Base-by-base conservation (phyloP, 2,113 vertebrate genomes). In the Montifringilla adamsi region DNA sequence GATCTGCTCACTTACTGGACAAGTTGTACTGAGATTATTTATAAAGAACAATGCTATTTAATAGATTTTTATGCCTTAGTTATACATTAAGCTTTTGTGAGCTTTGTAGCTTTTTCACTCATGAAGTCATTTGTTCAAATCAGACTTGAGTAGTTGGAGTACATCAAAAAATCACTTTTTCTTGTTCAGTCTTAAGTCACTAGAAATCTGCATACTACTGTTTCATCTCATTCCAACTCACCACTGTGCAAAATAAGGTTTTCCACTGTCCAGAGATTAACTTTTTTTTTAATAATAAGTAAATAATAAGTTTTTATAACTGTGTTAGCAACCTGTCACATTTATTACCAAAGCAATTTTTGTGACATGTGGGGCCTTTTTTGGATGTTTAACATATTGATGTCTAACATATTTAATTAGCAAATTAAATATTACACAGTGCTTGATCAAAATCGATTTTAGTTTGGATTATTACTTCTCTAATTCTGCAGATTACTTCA, bases 391-490 rank as follows among this genome's bases (percentile, higher is more conserved):
- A 69, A 28, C 30, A 44, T 20, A 41, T 6, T 49, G 10, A 33
- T 46, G 3, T 44, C 23, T 63, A 53, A 37, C 13, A 44, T 53
- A 37, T 67, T 76, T 33, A 80, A 41, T 31, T 68, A 63, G 10
- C 0, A 77, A 77, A 59, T 66, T 7, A 59, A 78, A 47, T 84
- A 72, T 39, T 58, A 27, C 14, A 58, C 3, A 30, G 3, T 55
- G 3, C 9, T 59, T 24, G 11, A 41, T 39, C 18, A 53, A 69
- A 44, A 74, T 2, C 0, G 0, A 24, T 15, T 59, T 74, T 37
- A 88, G 1, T 44, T 67, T 77, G 3, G 20, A 39, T 52, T 21
- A 19, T 67, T 76, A 52, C 20, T 56, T 62, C 17, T 69, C 10
- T 67, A 2, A 2, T 33, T 62, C 41, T 0, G 0, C 17, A 24